These are phyloP conservation scores for Plotosus lineatus DNA, from an alignment of 2,113 vertebrate species.

Conservation along the genomic window DNA sequence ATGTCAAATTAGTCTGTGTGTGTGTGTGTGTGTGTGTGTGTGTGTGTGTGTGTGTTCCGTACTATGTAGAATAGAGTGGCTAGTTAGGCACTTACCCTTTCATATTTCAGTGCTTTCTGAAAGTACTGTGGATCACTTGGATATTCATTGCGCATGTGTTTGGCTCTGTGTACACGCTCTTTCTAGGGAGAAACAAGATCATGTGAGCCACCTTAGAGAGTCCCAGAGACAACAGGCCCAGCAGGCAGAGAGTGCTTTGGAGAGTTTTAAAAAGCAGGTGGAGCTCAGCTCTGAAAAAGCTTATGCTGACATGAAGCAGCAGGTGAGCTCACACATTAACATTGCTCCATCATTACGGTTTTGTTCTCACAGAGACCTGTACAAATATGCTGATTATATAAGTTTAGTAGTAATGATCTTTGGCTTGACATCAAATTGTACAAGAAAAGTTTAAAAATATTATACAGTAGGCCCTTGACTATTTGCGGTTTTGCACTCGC, in stretches of 20 bases:
- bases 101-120: not conserved
- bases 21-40: not conserved
- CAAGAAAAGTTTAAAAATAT: not conserved
- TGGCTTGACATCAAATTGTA: not conserved
- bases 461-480: too few relatives aligned
- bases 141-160: constrained; percentile 16
- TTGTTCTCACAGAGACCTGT: not conserved
- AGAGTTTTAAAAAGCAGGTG: constrained; percentile 92
- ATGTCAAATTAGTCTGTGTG: not conserved
- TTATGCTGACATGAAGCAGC: constrained; percentile 89
- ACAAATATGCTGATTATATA: not conserved
- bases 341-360: not conserved
- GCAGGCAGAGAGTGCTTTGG: constrained; percentile 87
- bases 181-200: constrained; percentile 87
- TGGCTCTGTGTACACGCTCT: constrained; percentile 59
- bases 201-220: constrained; percentile 80
- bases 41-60: not conserved
- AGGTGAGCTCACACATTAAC: constrained; percentile 71
- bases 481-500: too few relatives aligned
- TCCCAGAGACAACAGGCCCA: constrained; percentile 84
- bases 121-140: not conserved
- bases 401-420: not conserved
- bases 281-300: constrained; percentile 90
- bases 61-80: not conserved
- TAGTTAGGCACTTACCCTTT: not conserved